Evolutionary conservation across 1,140 invertebrate genomes (phyloP), one percentile per base, ranked within the genome.

Genomic region (Neodiprion pinetum): DNA sequence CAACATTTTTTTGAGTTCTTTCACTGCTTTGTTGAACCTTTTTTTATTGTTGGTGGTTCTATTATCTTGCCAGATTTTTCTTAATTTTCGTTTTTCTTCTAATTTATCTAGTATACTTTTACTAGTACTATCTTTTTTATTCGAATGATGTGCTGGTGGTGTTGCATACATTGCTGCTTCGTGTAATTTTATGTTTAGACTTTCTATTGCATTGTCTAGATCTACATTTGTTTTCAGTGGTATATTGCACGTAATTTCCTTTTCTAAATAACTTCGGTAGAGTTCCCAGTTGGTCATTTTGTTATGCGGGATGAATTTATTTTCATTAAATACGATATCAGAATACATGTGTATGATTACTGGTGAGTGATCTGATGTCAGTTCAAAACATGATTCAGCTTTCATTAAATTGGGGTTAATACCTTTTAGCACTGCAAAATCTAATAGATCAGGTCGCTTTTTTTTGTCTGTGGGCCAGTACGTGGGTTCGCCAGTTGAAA

Each of bases 371-470:
- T 76, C 72, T 5, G 65, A 75, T 14, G 74, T n/a, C 17, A 77
- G n/a, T 8, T 77, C 74, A 28, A 72, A 12, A 12, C 67, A 48
- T 68, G 28, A 61, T 67, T 73, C 67, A 9, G 67, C 50, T 50
- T 70, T 7, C 5, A 67, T 23, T 11, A 75, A 75, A n/a, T 77
- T 75, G 11, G 7, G 1, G 7, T 71, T 71, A 0, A 78, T 76
- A 61, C 48, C 69, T 76, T 77, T 77, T 11, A 61, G 1, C 4
- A 79, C 50, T 11, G 75, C 75, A 49, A 80, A 79, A 47, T 80
- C 79, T n/a, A 80, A n/a, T 28, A 80, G n/a, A 21, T 79, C 78
- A n/a, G 79, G 76, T 8, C 49, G 72, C 71, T 80, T 80, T 48
- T 71, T 74, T 1, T 5, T 17, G 21, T 80, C 79, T 7, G 80